These are phyloP conservation scores for Oriolus oriolus DNA, from an alignment of 2,113 vertebrate species.

Conservation along the genomic window DNA sequence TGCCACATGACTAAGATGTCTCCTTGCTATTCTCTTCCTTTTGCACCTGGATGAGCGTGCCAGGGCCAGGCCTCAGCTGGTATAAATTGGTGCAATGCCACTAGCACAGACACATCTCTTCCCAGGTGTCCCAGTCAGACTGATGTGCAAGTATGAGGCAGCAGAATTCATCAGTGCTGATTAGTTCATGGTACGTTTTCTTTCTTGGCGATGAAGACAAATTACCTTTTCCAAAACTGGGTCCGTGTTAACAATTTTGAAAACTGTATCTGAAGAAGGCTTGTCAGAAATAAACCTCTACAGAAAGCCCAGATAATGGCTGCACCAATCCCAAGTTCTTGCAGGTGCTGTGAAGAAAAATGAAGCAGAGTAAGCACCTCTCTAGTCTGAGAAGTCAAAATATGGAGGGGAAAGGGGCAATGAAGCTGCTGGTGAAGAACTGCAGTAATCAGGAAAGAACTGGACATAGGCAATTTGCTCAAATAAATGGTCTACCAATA, in stretches of 20 bases:
- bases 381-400: background rate
- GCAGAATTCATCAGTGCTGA: background rate
- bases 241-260: background rate
- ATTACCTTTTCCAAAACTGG: background rate
- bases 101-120: background rate
- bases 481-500: background rate
- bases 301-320: background rate
- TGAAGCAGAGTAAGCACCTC: background rate
- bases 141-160: background rate
- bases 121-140: background rate
- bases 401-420: background rate
- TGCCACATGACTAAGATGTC: background rate
- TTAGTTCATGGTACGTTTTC: background rate
- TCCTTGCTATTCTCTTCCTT: fast-evolving
- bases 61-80: background rate
- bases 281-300: background rate
- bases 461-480: background rate
- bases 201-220: background rate
- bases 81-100: background rate
- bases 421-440: background rate
- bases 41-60: background rate
- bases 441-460: background rate
- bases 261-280: background rate
- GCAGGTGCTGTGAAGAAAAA: background rate
- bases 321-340: background rate